Conservation (phyloP, 1,140 invertebrate species). For the Zaprionus taronus region DNA sequence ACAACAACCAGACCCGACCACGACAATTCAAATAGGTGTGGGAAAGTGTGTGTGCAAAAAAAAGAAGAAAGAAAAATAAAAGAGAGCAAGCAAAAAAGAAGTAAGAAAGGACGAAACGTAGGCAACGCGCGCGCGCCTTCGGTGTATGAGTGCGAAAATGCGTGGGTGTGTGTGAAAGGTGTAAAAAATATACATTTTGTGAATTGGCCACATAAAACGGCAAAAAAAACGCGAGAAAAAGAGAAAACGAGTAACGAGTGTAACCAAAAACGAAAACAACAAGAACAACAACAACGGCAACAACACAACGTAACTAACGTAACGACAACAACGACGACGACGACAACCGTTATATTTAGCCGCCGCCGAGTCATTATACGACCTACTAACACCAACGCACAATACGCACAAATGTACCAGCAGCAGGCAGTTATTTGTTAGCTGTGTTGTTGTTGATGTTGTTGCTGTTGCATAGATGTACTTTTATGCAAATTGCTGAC, state of each 20-base stretch:
- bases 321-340: constrained; percentile 44
- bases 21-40: constrained; percentile 41
- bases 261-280: constrained; percentile 50
- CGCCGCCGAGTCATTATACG: constrained; percentile 58
- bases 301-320: constrained; percentile 32
- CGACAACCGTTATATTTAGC: constrained; percentile 76
- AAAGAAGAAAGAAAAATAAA: constrained; percentile 1
- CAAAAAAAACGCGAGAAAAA: constrained; percentile 41
- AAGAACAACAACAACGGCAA: constrained; percentile 46
- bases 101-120: constrained; percentile 50
- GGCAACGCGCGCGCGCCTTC: constrained; percentile 52
- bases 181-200: constrained; percentile 80
- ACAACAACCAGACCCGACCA: constrained; percentile 48
- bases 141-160: constrained; percentile 53
- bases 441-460: constrained; percentile 57
- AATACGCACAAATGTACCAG: constrained; percentile 54
- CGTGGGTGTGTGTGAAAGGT: constrained; percentile 71
- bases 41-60: constrained; percentile 40
- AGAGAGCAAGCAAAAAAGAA: constrained; percentile 25
- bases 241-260: constrained; percentile 77
- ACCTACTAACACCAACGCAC: constrained; percentile 59
- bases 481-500: constrained; percentile 14
- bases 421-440: constrained; percentile 30
- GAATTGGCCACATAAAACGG: constrained; percentile 73
- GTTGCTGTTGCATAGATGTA: constrained; percentile 26